Evolutionary conservation across 2,888 invertebrate species (phyloP).

Genomic region (Lasioglossum villosulum): DNA sequence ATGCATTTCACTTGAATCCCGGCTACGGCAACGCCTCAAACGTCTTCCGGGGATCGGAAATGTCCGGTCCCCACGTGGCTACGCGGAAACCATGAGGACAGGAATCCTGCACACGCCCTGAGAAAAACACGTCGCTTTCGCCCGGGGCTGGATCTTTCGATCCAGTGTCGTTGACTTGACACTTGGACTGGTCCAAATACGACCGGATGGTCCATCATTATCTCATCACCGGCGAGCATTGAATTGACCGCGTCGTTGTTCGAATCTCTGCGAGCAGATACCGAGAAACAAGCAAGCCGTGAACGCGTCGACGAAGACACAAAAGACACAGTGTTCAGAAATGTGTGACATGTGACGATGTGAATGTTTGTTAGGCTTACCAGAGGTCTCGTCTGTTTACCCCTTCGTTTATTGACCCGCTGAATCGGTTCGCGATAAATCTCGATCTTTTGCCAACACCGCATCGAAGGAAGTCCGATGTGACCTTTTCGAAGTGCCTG

Average conservation of each 20-base stretch:
- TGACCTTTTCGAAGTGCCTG: neutral
- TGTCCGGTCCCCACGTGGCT: conserved; percentile 39
- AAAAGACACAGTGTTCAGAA: too few relatives aligned
- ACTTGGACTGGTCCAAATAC: neutral
- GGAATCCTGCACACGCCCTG: neutral
- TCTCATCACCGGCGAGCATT: neutral
- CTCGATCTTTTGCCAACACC: neutral
- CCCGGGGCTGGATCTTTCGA: neutral
- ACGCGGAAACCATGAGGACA: conserved; percentile 28
- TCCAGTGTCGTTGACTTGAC: neutral
- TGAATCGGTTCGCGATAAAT: neutral
- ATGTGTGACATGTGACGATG: neutral
- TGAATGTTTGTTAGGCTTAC: neutral
- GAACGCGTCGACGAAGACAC: neutral
- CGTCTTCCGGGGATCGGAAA: conserved; percentile 51
- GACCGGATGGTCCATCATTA: neutral
- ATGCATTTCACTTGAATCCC: conserved; percentile 52
- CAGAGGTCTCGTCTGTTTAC: neutral
- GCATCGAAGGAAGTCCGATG: neutral
- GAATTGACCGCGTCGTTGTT: neutral
- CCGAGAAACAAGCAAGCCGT: neutral
- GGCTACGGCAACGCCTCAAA: conserved; percentile 60
- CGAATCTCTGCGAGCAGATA: neutral
- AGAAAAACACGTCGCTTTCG: neutral
- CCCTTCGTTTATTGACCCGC: too few relatives aligned